Conservation (phyloP, 2,888 invertebrate species). For the Reticulitermes lucifugus region DNA sequence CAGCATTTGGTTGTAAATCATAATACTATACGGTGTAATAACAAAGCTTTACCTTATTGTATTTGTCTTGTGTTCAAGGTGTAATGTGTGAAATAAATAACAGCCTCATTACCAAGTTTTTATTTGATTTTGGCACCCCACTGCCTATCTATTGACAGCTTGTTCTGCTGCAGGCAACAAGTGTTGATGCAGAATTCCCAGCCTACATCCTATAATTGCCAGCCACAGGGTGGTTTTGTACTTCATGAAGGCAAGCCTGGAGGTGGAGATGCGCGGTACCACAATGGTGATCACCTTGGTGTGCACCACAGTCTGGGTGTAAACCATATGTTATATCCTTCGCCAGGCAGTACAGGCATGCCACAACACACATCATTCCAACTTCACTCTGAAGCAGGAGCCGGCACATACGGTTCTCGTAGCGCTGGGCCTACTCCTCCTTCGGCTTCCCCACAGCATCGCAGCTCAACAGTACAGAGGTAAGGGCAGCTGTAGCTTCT, state of each 20-base stretch:
- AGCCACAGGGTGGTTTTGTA: constrained; percentile 68
- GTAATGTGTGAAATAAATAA: no score
- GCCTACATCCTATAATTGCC: constrained; percentile 44
- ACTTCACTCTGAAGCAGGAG: constrained; percentile 66
- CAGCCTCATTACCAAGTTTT: no score
- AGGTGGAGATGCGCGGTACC: constrained; percentile 64
- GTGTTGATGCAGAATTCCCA: constrained; percentile 35
- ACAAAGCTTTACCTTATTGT: no score
- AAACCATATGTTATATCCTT: constrained; percentile 42
- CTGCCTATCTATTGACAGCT: neutral
- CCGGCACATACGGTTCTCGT: constrained; percentile 63
- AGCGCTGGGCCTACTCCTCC: constrained; percentile 67
- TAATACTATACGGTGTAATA: no score
- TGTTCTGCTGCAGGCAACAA: constrained; percentile 18
- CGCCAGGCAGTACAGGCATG: constrained; percentile 8
- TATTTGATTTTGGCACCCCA: no score
- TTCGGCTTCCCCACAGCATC: constrained; percentile 75
- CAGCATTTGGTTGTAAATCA: no score
- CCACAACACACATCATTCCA: constrained; percentile 61
- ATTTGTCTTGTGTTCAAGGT: no score
- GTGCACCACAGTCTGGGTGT: constrained; percentile 51
- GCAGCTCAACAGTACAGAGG: constrained; percentile 59
- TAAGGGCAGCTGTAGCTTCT: neutral
- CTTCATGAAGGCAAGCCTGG: constrained; percentile 69
- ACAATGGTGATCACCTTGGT: constrained; percentile 72